Evolutionary conservation across 2,797 vertebrate genomes (phyloP), one percentile per base, ranked within the genome.

Genomic region (Intellagama lesueurii): DNA sequence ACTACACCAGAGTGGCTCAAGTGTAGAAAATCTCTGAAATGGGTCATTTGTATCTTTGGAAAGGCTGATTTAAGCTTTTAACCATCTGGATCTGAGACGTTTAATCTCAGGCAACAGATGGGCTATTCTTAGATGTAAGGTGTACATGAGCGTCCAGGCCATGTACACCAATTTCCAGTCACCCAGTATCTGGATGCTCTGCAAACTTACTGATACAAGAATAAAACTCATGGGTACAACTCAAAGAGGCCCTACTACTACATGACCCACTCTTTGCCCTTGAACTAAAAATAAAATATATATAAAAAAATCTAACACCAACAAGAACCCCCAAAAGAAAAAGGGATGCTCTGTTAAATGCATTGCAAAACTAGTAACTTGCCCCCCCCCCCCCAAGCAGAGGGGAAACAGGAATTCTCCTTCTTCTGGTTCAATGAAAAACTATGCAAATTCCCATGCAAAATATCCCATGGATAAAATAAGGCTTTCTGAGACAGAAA

Each of bases 21-120:
- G 81, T 7, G 83, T 44, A 76, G 60, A 90, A 91, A 90, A 72
- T 90, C 90, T 89, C 92, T 83, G 28, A 92, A 94, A 94, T 90
- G 93, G 94, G 86, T 93, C 82, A 87, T 85, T 87, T 84, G 89
- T 79, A 81, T 89, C 88, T 94, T 83, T 56, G 86, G 87, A 90
- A 94, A 91, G 91, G 86, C 47, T 26, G 60, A 81, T 73, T 88
- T 87, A 92, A 93, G 90, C 89, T 73, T 88, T 89, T 49, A 90
- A 90, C 83, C 90, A 91, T 87, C 91, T 94, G 93, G 89, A 87
- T 83, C 89, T n/a, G 2, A 93, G 93, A 92, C 16, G 1, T 26
- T 81, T 81, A 69, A 91, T 87, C 92, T 89, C 32, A 16, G 7
- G 66, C 82, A 89, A 68, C 86, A 89, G 88, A 91, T 44, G 87